Evolutionary conservation across 2,113 vertebrate genomes (phyloP).

Genomic region (Thamnaconus septentrionalis): DNA sequence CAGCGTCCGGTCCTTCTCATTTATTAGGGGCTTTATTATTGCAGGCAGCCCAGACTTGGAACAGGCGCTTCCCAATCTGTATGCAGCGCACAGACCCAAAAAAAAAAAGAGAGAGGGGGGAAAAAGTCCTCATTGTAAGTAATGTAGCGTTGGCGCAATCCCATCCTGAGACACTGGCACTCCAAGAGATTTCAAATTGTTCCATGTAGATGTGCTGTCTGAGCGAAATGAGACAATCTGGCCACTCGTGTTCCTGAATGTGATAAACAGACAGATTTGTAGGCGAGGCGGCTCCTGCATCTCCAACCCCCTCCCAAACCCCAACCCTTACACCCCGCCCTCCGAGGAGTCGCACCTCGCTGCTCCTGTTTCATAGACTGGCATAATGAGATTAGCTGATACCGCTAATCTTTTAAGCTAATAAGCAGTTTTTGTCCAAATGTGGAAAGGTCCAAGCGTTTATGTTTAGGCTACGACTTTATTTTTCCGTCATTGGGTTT

Average conservation of each 20-base stretch:
- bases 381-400: conserved; percentile 51
- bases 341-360: conserved; percentile 44
- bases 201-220: conserved; percentile 50
- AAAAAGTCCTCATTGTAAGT: conserved; percentile 60
- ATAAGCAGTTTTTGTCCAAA: conserved; percentile 41
- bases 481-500: neutral
- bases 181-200: conserved; percentile 64
- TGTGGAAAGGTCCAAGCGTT: conserved; percentile 20
- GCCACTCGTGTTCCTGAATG: conserved; percentile 54
- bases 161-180: conserved; percentile 49
- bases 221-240: conserved; percentile 62
- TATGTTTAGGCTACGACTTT: conserved; percentile 3
- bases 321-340: too few relatives aligned
- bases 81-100: conserved; percentile 50
- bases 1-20: conserved; percentile 53
- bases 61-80: conserved; percentile 49
- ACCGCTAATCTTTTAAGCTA: conserved; percentile 54
- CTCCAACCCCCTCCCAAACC: neutral
- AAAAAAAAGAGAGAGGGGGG: too few relatives aligned
- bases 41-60: conserved; percentile 47
- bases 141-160: conserved; percentile 54
- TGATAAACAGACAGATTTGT: conserved; percentile 57
- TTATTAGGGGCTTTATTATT: conserved; percentile 70
- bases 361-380: conserved; percentile 45
- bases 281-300: conserved; percentile 31